Evolutionary conservation across 2,113 vertebrate genomes (phyloP), one percentile per base, ranked within the genome.

Genomic region (Siniperca chuatsi): DNA sequence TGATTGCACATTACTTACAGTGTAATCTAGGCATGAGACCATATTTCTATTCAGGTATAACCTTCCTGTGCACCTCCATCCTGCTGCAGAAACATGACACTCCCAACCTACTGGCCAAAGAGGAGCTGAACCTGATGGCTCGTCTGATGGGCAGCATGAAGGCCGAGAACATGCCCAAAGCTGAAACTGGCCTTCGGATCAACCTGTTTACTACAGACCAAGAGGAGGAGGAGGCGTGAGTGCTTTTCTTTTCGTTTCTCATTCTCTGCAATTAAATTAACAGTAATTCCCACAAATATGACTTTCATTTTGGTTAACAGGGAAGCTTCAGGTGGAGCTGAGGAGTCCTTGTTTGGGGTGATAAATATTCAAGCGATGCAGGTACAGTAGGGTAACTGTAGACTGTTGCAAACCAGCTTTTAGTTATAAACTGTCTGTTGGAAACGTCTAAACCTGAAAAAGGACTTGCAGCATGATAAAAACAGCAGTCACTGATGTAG

Each of bases 121-220:
- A 98, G 94, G 98, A 99, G 85, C 95, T 99, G 87, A 97, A 99
- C 87, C 95, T 98, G 60, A 85, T 99, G 93, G 97, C 98, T 73
- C 94, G 94, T 84, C 95, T 99, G 79, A 96, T 99, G 95, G 98
- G 98, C 65, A 95, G 96, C 23, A 88, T 97, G 94, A 96, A 98
- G 66, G 61, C 94, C 6, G 95, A 96, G 92, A 93, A 94, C 57
- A 33, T 78, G 0, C 25, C 86, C 0, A 90, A 83, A 58, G 84
- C 86, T 0, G 97, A 97, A 52, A 79, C 91, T 0, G 94, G 95
- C 72, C 97, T 98, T 86, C 93, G 94, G 61, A 90, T 99, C 89
- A 98, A 96, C 89, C 85, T 99, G 76, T 98, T 98, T 58, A 88
- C 91, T 0, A 96, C 95, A 0, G 96, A 98, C 0, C 93, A 96